phyloP scores from a whole-genome alignment of 2,888 invertebrate genomes.

The Agrenia bidenticulata region DNA sequence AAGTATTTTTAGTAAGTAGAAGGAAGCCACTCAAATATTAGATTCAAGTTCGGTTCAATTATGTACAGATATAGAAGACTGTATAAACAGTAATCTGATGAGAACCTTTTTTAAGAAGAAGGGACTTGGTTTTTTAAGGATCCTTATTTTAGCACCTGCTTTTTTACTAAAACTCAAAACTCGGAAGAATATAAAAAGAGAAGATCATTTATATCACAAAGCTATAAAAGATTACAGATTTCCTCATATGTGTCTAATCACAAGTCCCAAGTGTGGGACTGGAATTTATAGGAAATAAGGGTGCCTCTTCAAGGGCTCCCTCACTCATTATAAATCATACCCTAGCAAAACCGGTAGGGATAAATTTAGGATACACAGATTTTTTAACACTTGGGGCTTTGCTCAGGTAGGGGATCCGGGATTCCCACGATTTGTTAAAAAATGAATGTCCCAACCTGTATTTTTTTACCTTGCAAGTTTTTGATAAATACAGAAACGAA shows the following conservation, averaged over 20 bases:
- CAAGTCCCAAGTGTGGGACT: too few relatives aligned
- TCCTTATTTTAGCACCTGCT: slow-evolving; percentile 19
- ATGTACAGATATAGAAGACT: not conserved
- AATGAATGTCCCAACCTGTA: slow-evolving; percentile 12
- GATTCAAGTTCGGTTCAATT: too few relatives aligned
- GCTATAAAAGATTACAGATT: not conserved
- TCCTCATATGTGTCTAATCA: not conserved
- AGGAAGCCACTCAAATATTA: not conserved
- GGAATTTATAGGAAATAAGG: too few relatives aligned
- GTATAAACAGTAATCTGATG: slow-evolving; percentile 11
- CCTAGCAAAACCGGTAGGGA: not conserved
- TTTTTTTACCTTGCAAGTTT: not conserved
- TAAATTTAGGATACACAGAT: not conserved
- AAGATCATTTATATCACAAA: not conserved
- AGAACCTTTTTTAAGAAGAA: slow-evolving; percentile 17
- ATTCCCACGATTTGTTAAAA: slow-evolving; percentile 48
- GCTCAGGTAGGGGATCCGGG: slow-evolving; percentile 39
- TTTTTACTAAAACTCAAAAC: slow-evolving; percentile 10
- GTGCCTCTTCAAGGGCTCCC: slow-evolving; percentile 13
- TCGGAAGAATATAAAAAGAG: slow-evolving; percentile 8
- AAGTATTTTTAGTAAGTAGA: not conserved
- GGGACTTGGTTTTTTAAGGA: slow-evolving; percentile 25
- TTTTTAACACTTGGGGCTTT: slow-evolving; percentile 22
- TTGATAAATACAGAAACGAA: slow-evolving; percentile 7
- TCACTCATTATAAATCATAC: not conserved